These are phyloP conservation scores for Leiothrix lutea DNA, from an alignment of 2,113 vertebrate species.

Conservation along the genomic window DNA sequence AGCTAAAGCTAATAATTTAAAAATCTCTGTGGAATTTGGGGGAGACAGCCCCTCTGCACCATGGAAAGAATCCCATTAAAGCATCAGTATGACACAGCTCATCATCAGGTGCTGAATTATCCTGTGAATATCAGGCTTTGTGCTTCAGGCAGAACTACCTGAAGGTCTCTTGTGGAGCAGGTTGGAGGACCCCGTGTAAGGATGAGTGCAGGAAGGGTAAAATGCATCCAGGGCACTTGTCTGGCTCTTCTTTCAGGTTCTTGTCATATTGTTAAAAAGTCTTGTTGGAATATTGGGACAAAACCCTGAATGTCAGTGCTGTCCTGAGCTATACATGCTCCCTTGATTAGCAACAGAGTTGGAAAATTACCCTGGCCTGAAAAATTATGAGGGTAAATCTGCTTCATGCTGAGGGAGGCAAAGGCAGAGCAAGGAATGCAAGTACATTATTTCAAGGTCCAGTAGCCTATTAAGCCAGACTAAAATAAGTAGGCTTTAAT, in stretches of 20 bases:
- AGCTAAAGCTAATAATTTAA: not conserved
- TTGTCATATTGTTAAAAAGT: not conserved
- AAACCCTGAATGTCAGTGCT: not conserved
- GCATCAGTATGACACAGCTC: not conserved
- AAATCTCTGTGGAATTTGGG: not conserved
- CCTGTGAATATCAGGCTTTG: not conserved
- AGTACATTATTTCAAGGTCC: not conserved
- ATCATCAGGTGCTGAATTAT: not conserved
- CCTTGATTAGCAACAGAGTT: not conserved
- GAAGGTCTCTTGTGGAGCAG: not conserved
- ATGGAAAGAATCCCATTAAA: not conserved
- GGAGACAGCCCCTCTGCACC: not conserved
- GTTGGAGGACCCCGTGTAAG: not conserved
- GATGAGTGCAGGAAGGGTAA: not conserved
- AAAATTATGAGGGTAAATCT: not conserved
- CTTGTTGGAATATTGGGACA: not conserved
- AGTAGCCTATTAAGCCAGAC: not conserved
- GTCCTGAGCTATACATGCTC: accelerated
- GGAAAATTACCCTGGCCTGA: not conserved
- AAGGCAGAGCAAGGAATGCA: not conserved
- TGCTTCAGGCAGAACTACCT: not conserved
- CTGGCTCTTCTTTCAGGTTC: not conserved
- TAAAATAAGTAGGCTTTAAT: not conserved
- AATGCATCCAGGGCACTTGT: not conserved
- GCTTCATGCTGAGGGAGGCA: not conserved